Base-by-base conservation (phyloP, 2,113 vertebrate species). In the Coptodon rendalli region DNA sequence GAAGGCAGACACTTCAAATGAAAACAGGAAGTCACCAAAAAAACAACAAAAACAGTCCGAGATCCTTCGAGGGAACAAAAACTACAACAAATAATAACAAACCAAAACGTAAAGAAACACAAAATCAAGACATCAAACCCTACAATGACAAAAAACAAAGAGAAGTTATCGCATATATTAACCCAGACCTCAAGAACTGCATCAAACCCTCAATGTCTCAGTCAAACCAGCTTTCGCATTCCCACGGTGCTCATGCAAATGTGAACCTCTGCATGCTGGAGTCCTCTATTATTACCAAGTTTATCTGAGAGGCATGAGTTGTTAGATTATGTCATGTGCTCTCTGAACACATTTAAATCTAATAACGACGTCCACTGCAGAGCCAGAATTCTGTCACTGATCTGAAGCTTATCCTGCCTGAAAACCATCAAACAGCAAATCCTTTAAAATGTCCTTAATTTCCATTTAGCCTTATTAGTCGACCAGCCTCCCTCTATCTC, bases 201-300 rank as follows among this genome's bases (percentile, higher is more conserved):
- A 63, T 4, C 3, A 63, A 7, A 22, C 61, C 36, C 61, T 66
- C 31, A 1, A 66, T 66, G 17, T 2, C 17, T 12, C 31, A 36
- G 31, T 66, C 17, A 38, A 66, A 66, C 17, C 61, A 66, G 61
- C 31, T 0, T 71, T 71, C 45, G 68, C 3, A 73, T 2, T 17
- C 9, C 29, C 3, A 3, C 38, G 16, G 40, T 1, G 22, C 66
- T 73, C n/a, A 0, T 43, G 38, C 40, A 29, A 0, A 73, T 48
- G 9, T 17, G 3, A 73, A 1, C 68, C 40, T 11, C n/a, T 22
- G 40, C 68, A 27, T 11, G 22, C 22, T 48, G 40, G 2, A 76
- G 40, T 76, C 68, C 6, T 76, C 14, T 2, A 0, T 5, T 29
- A 5, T 1, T 17, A 29, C 0, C 14, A 48, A 0, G 22, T 29